Conservation (phyloP, 2,888 invertebrate species). For the Teleogryllus oceanicus region DNA sequence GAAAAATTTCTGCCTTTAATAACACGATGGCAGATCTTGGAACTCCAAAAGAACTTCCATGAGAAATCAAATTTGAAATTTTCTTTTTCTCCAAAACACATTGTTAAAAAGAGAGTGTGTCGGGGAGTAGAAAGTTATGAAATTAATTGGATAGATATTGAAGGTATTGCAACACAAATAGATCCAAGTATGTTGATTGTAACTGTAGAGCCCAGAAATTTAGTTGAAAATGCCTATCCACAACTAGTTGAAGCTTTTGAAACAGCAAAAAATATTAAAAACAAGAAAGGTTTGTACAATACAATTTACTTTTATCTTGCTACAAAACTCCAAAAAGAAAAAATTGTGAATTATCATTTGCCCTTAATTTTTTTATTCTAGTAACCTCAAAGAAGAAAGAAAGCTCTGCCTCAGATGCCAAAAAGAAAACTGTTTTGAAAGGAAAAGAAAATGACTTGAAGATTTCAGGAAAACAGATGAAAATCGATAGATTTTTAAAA, state of each 20-base stretch:
- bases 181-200: conserved; percentile 55
- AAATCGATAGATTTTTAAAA: too few species aligned
- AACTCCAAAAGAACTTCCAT: conserved; percentile 41
- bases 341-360: too few species aligned
- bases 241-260: conserved; percentile 59
- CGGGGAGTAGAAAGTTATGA: conserved; percentile 66
- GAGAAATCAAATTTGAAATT: conserved; percentile 43
- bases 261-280: conserved; percentile 46
- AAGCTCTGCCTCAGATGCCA: too few species aligned
- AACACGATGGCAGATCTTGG: conserved; percentile 70
- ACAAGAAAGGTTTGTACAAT: conserved; percentile 25
- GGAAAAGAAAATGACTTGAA: too few species aligned
- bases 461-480: too few species aligned
- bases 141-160: conserved; percentile 52
- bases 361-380: too few species aligned
- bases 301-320: too few species aligned
- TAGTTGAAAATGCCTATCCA: conserved; percentile 62
- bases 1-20: conserved; percentile 72
- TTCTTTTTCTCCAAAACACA: conserved; percentile 48
- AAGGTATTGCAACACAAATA: conserved; percentile 20
- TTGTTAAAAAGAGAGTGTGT: conserved; percentile 56
- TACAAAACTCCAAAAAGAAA: too few species aligned
- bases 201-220: conserved; percentile 65
- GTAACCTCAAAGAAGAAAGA: too few species aligned
- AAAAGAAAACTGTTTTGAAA: too few species aligned